Conservation (phyloP, 2,888 invertebrate species). For the Lasiommata megera region DNA sequence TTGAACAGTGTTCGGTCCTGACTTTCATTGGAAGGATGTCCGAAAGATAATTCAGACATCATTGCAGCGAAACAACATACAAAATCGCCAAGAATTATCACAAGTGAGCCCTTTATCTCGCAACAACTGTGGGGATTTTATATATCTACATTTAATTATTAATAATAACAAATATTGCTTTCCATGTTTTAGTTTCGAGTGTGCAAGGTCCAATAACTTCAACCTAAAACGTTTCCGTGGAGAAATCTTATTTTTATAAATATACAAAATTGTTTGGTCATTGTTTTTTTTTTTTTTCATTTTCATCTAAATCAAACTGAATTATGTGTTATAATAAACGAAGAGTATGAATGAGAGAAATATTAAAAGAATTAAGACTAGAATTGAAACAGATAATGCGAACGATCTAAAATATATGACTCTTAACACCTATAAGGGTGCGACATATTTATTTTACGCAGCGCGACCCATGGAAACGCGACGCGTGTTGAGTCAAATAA, state of each 20-base stretch:
- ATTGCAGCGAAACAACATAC: slow-evolving; percentile 42
- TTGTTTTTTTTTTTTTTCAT: slow-evolving; percentile 39
- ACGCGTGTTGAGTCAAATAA: not conserved
- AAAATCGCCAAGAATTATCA: slow-evolving; percentile 54
- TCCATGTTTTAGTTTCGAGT: slow-evolving; percentile 32
- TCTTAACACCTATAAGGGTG: slow-evolving; percentile 4
- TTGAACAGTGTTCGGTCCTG: slow-evolving; percentile 40
- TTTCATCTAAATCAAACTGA: slow-evolving; percentile 47
- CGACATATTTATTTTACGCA: not conserved
- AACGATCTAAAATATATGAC: slow-evolving; percentile 38
- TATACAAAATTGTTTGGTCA: slow-evolving; percentile 68
- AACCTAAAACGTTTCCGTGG: slow-evolving; percentile 42
- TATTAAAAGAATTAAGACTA: slow-evolving; percentile 46
- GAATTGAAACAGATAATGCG: slow-evolving; percentile 45
- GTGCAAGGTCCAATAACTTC: slow-evolving; percentile 36
- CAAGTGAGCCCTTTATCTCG: slow-evolving; percentile 65
- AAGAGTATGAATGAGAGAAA: slow-evolving; percentile 36
- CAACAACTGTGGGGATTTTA: slow-evolving; percentile 52
- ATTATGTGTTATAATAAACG: slow-evolving; percentile 36
- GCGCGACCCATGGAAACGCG: not conserved
- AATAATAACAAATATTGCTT: slow-evolving; percentile 32
- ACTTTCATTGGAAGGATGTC: slow-evolving; percentile 22
- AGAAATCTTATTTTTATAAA: slow-evolving; percentile 44
- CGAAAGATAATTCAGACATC: slow-evolving; percentile 4
- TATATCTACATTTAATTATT: slow-evolving; percentile 38